Evolutionary conservation across 2,888 invertebrate species (phyloP).

Genomic region (Corythucha ciliata): DNA sequence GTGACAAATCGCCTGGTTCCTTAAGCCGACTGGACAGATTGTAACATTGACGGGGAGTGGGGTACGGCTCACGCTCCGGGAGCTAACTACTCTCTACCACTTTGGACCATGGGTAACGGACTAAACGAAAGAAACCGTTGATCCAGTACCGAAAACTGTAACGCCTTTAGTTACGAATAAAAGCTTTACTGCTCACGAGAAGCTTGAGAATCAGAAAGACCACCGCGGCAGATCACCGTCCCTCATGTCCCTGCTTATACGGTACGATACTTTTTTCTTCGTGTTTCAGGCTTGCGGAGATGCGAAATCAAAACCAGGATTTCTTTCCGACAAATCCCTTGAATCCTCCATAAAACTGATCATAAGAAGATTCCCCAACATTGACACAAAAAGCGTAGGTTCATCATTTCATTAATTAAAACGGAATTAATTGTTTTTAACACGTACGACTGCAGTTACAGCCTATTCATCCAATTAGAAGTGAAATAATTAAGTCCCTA

Average conservation of each 20-base stretch:
- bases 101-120: no score
- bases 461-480: constrained; percentile 74
- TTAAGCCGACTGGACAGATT: no score
- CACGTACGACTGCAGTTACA: constrained; percentile 48
- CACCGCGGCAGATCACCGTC: no score
- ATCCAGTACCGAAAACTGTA: no score
- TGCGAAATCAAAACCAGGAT: constrained; percentile 95
- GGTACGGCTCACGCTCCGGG: no score
- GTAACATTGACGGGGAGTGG: no score
- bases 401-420: not conserved
- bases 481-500: constrained; percentile 92
- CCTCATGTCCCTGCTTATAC: not conserved
- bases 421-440: not conserved
- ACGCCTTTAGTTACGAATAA: no score
- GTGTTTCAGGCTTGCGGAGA: constrained; percentile 86
- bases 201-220: no score
- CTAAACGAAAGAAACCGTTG: no score
- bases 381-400: constrained; percentile 73
- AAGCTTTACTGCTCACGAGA: no score
- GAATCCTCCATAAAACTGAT: constrained; percentile 94
- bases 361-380: constrained; percentile 87
- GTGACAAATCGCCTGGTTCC: no score
- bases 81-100: no score
- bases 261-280: constrained; percentile 24
- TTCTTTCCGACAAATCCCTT: constrained; percentile 92